Evolutionary conservation across 64 coral and sea anemone genomes (phyloP), one percentile per base, ranked within the genome.

Genomic region (Stichodactyla mertensii): DNA sequence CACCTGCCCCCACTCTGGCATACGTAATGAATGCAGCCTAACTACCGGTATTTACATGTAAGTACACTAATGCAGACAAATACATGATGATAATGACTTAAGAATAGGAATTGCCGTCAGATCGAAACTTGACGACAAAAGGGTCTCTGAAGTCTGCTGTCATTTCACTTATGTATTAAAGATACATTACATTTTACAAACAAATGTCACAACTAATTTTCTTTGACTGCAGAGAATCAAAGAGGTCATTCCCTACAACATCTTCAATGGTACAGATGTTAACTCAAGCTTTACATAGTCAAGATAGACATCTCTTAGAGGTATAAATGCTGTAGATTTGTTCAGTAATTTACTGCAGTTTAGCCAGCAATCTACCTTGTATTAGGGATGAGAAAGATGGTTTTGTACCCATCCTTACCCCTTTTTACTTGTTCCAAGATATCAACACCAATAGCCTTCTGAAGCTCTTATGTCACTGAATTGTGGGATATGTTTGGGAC

Each of bases 61-160:
- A 6, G 18, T n/a, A 23, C 8, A 27, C 24, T 74, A n/a, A 57
- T 53, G 52, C 20, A 51, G 77, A 83, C 83, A 71, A 60, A 79
- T 54, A 22, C 77, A 61, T 77, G 64, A 55, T 91, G 89, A 91
- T 81, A 79, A 82, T 60, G 80, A 54, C 52, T 82, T 67, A 61
- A 81, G 85, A 85, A 91, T 91, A 91, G 89, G 89, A 91, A 91
- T 87, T 91, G 89, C 89, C 84, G 89, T 91, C 89, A 64, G 84
- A 91, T 81, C 78, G 78, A 81, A 53, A 81, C 15, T 54, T 81
- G 78, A 81, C 10, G 78, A 81, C 78, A 81, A 53, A 53, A 81
- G 51, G 53, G 36, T 53, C 36, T 54, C 78, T 81, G 78, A 81
- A 53, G 78, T 51, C 78, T 74, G 69, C 69, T 13, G 1, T 11